phyloP scores from a whole-genome alignment of 2,113 vertebrate genomes.

The Bos indicus region DNA sequence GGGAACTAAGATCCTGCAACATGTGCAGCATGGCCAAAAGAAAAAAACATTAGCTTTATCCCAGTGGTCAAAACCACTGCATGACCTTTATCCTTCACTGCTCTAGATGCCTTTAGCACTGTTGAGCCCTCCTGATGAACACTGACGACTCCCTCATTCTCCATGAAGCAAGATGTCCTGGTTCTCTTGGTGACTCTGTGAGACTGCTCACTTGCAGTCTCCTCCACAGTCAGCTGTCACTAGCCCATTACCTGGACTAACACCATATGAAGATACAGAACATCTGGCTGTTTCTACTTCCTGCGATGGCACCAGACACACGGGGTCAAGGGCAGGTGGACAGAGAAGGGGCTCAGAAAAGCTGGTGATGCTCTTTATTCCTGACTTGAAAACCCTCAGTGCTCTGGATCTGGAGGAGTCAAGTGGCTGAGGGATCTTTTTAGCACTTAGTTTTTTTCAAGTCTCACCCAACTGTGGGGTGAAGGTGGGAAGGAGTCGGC shows the following conservation, averaged over 20 bases:
- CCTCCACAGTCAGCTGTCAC: background rate
- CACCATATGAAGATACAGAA: background rate
- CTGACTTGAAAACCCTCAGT: background rate
- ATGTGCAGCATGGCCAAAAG: background rate
- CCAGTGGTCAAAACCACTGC: background rate
- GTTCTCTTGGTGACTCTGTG: background rate
- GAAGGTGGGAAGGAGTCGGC: background rate
- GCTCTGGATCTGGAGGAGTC: background rate
- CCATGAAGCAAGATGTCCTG: rapidly evolving
- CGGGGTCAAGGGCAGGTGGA: background rate
- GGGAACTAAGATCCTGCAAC: background rate
- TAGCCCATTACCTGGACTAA: background rate
- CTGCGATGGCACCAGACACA: background rate
- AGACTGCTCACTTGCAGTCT: background rate
- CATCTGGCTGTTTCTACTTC: background rate
- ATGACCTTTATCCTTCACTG: background rate
- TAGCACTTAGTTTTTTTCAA: background rate
- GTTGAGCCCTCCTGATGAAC: background rate
- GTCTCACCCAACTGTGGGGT: background rate
- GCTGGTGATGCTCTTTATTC: background rate
- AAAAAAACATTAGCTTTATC: background rate
- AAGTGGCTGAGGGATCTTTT: background rate
- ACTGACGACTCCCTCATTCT: background rate
- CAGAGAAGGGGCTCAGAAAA: background rate
- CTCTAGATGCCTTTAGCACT: background rate